Conservation (phyloP, 1,140 invertebrate species). For the Rhagoletis pomonella region DNA sequence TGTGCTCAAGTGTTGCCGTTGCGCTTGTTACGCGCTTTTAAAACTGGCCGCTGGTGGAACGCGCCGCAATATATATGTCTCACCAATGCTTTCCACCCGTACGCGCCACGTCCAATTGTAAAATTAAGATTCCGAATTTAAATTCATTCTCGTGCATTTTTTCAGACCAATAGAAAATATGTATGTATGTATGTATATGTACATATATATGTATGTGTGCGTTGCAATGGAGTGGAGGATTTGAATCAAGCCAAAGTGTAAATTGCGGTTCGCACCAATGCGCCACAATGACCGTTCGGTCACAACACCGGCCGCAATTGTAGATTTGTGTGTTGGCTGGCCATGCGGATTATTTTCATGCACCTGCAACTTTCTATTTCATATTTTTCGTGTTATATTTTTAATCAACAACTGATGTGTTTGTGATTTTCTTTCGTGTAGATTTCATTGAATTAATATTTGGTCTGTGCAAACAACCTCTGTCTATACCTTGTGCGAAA, state of each 20-base stretch:
- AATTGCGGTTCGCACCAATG: not conserved
- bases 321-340: not conserved
- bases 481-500: not conserved
- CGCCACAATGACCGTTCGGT: slow-evolving; percentile 22
- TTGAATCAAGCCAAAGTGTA: not conserved
- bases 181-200: slow-evolving; percentile 2
- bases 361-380: slow-evolving; percentile 39
- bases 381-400: not conserved
- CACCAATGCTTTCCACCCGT: slow-evolving; percentile 11
- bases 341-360: slow-evolving; percentile 6
- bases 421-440: not conserved
- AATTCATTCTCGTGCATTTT: slow-evolving; percentile 23
- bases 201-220: not conserved
- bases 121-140: slow-evolving; percentile 28
- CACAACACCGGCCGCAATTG: not conserved
- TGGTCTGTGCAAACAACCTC: not conserved
- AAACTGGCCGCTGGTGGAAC: not conserved
- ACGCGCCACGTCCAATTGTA: not conserved
- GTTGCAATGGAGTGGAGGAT: not conserved
- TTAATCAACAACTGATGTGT: not conserved
- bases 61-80: not conserved
- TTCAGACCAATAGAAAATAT: not conserved
- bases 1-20: not conserved
- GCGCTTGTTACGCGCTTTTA: not conserved
- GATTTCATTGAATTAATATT: not conserved